phyloP scores from a whole-genome alignment of 2,113 vertebrate species.

The Nerophis ophidion region DNA sequence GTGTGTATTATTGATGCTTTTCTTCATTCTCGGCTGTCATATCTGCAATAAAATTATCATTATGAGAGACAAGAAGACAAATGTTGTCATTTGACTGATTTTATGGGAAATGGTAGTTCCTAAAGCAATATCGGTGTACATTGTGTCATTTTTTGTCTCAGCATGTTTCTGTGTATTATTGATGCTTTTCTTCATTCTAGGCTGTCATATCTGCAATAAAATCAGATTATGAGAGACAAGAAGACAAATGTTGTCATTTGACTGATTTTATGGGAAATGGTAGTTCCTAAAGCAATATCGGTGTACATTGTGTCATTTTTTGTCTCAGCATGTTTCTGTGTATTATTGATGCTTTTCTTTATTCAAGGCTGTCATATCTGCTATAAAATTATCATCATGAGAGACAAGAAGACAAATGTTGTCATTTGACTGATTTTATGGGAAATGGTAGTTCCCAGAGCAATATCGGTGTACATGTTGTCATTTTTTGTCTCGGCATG shows the following conservation, averaged over 20 bases:
- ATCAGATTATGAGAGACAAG: too few species aligned
- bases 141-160: constrained; percentile 2
- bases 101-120: too few species aligned
- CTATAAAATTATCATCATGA: constrained; percentile 38
- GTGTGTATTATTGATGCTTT: background rate
- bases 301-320: constrained; percentile 5
- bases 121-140: background rate
- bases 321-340: constrained; percentile 17
- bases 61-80: too few species aligned
- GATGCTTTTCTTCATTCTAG: too few species aligned
- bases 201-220: too few species aligned
- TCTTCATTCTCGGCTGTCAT: constrained; percentile 20
- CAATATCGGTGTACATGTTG: constrained; percentile 1
- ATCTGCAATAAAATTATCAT: constrained; percentile 45
- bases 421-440: too few species aligned
- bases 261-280: background rate
- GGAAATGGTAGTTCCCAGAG: background rate
- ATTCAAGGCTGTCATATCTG: constrained; percentile 27
- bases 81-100: too few species aligned
- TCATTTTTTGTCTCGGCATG: constrained; percentile 5
- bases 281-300: constrained; percentile 1
- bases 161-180: background rate
- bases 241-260: too few species aligned
- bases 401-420: too few species aligned
- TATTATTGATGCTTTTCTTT: background rate